Evolutionary conservation across 2,113 vertebrate species (phyloP), one percentile per base, ranked within the genome.

Genomic region (Entosphenus tridentatus): DNA sequence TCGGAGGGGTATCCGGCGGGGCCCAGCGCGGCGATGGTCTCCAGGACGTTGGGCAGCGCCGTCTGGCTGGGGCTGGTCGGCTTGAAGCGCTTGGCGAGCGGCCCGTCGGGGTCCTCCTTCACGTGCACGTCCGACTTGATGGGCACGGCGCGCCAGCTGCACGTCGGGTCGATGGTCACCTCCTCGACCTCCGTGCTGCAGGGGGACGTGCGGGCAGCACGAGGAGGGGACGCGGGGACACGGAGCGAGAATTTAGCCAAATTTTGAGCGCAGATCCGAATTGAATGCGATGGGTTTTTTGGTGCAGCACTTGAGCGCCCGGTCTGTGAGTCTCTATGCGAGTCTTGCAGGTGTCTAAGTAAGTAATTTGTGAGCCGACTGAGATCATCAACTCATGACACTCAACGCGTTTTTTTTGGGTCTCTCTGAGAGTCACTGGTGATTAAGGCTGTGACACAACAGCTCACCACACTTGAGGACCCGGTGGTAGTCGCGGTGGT

Each of bases 21-120:
- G 9, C 90, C 90, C 75, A 96, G 79, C 1, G 91, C 84, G 0
- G 85, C 91, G 0, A 96, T 90, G 87, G 95, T 90, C 77, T 96
- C 90, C 89, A 96, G 90, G 73, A 96, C 89, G 4, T 81, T 91
- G 56, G 91, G 91, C 79, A 96, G 77, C 72, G 95, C 87, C 85
- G 89, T 89, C 71, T 87, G 87, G 1, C 86, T 82, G 3, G 91
- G 91, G 76, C 91, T 96, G 76, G 95, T 82, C 0, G 88, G 89
- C 56, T 88, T 86, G 75, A 90, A 95, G 71, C 89, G 85, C 69
- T 96, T 96, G 73, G 91, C 80, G 1, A 75, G 83, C 0, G 91
- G 91, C 11, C 87, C 91, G 0, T 96, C 91, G 0, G 84, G 78
- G 71, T 96, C 91, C 73, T 96, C 91, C 77, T 96, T 96, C 72